These are phyloP conservation scores for Ancistrus triradiatus DNA, from an alignment of 2,113 vertebrate species.

Conservation along the genomic window DNA sequence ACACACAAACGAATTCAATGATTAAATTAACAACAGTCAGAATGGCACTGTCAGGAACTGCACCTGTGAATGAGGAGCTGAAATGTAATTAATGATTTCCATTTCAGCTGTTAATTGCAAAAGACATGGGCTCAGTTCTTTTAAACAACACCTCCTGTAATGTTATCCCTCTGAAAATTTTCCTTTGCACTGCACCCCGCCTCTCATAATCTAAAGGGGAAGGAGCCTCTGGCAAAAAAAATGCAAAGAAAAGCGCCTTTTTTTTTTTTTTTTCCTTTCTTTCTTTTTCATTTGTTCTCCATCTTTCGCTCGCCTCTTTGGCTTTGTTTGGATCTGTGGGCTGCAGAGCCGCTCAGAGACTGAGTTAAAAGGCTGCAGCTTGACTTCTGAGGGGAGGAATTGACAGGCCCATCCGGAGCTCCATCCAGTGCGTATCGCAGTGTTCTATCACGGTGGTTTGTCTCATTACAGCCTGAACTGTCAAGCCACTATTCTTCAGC, in stretches of 20 bases:
- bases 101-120: conserved; percentile 59
- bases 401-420: conserved; percentile 70
- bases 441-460: conserved; percentile 65
- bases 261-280: conserved; percentile 19
- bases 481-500: conserved; percentile 47
- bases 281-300: neutral
- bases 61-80: neutral
- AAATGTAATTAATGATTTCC: conserved; percentile 48
- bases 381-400: conserved; percentile 53
- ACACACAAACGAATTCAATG: neutral
- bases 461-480: conserved; percentile 69
- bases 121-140: conserved; percentile 29
- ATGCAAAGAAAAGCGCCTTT: conserved; percentile 44
- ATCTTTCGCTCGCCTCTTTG: conserved; percentile 33
- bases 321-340: conserved; percentile 53
- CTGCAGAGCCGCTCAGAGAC: conserved; percentile 45
- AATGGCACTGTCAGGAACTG: neutral
- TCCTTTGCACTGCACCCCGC: conserved; percentile 38
- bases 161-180: conserved; percentile 29
- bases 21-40: neutral
- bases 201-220: conserved; percentile 50
- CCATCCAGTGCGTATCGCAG: conserved; percentile 64
- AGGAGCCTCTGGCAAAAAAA: conserved; percentile 46
- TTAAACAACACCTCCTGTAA: conserved; percentile 21
- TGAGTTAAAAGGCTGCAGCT: conserved; percentile 52